phyloP scores from a whole-genome alignment of 1,140 invertebrate species.

The Ruditapes philippinarum region DNA sequence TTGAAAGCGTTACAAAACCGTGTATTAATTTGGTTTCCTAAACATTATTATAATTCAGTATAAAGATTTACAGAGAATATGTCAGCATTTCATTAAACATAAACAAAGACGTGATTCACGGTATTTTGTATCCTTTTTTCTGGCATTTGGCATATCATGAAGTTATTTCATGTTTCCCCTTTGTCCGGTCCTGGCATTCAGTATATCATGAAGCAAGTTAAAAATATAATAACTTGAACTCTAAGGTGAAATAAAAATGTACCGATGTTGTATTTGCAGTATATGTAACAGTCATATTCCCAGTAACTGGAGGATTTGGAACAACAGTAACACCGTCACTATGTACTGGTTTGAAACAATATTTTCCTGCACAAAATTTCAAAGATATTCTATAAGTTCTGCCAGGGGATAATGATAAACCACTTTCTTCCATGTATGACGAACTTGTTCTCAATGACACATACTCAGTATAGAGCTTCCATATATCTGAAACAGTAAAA shows the following conservation, averaged over 20 bases:
- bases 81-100: too few species aligned
- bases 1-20: too few species aligned
- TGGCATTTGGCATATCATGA: too few species aligned
- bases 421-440: not conserved
- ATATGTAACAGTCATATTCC: not conserved
- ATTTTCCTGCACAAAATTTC: constrained; percentile 60
- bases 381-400: constrained; percentile 55
- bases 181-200: too few species aligned
- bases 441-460: not conserved
- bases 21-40: too few species aligned
- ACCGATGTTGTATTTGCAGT: not conserved
- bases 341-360: constrained; percentile 57
- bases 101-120: too few species aligned
- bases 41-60: not conserved
- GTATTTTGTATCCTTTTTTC: too few species aligned
- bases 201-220: constrained; percentile 23
- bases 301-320: constrained; percentile 54
- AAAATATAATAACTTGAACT: constrained; percentile 40
- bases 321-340: constrained; percentile 67
- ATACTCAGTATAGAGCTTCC: not conserved
- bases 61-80: too few species aligned
- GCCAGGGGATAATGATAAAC: constrained; percentile 53
- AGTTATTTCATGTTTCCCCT: too few species aligned
- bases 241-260: constrained; percentile 45
- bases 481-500: constrained; percentile 2